Conservation (phyloP, 2,888 invertebrate genomes). For the Amiota minor region DNA sequence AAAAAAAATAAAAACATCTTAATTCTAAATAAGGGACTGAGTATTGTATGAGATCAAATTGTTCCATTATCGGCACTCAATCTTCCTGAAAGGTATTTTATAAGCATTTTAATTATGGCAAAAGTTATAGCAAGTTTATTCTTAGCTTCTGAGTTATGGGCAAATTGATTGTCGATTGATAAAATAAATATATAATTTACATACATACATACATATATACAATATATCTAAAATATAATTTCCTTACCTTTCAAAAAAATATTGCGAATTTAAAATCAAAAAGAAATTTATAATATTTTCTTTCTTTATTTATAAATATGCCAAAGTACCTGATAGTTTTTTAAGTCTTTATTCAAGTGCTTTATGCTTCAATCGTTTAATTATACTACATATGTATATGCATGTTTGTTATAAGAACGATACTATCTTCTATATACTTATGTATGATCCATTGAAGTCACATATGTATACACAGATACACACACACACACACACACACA, state of each 20-base stretch:
- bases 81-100: no score
- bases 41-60: no score
- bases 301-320: slow-evolving; percentile 46
- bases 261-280: slow-evolving; percentile 16
- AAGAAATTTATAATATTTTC: slow-evolving; percentile 1
- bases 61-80: no score
- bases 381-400: neutral
- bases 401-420: slow-evolving; percentile 12
- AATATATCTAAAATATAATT: neutral
- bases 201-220: neutral
- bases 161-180: no score
- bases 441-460: slow-evolving; percentile 24
- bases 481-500: no score
- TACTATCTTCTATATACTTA: slow-evolving; percentile 22
- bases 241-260: slow-evolving; percentile 23
- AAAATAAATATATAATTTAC: no score
- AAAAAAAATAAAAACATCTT: no score
- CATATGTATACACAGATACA: slow-evolving; percentile 22
- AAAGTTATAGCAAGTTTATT: no score
- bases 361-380: slow-evolving; percentile 20
- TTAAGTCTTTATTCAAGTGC: slow-evolving; percentile 45
- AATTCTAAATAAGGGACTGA: no score
- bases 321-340: slow-evolving; percentile 71
- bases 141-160: no score
- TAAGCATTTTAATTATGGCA: no score